Base-by-base conservation (phyloP, 2,888 invertebrate genomes). In the Agelastica alni region DNA sequence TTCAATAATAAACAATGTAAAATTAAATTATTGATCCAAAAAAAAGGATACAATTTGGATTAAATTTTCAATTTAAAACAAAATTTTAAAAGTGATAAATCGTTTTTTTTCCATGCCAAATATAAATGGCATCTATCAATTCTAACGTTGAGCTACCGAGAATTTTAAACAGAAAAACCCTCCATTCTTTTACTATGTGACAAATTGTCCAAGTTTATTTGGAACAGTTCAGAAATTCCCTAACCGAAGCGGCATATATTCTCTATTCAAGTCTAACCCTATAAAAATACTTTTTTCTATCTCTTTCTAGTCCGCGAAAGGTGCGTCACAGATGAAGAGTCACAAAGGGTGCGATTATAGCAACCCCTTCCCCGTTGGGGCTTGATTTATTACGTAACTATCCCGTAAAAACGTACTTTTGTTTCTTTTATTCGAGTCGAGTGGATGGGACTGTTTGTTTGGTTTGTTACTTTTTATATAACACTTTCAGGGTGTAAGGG, bases 381-480 rank as follows among this genome's bases (percentile, higher is more conserved):
- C 46, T 54, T 64, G 63, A 64, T 64, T 64, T 62, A 62, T 60
- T 48, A 44, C 36, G 37, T 22, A 45, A 48, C 58, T 44, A 34
- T 42, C 18, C 49, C 53, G 55, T 56, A 63, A 60, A 61, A 51
- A 51, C 52, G 54, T 54, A 48, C 53, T 44, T 57, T 64, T 61
- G 60, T 61, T 57, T 58, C 64, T 59, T 57, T 65, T 64, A 59
- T 65, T 58, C 51, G 47, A 9, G 20, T 57, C 57, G 62, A 65
- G 65, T 64, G 61, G 61, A 61, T 59, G 60, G 63, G 60, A 63
- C 61, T 56, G 51, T 59, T 55, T 63, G 63, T 59, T 63, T 59
- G 63, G 56, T 59, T 51, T 52, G 62, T 55, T 51, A 42, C 45
- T 51, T 48, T 57, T 61, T 60, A 56, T 61, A 53, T 53, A 56